Conservation (phyloP, 1,140 invertebrate genomes). For the Portunus trituberculatus region DNA sequence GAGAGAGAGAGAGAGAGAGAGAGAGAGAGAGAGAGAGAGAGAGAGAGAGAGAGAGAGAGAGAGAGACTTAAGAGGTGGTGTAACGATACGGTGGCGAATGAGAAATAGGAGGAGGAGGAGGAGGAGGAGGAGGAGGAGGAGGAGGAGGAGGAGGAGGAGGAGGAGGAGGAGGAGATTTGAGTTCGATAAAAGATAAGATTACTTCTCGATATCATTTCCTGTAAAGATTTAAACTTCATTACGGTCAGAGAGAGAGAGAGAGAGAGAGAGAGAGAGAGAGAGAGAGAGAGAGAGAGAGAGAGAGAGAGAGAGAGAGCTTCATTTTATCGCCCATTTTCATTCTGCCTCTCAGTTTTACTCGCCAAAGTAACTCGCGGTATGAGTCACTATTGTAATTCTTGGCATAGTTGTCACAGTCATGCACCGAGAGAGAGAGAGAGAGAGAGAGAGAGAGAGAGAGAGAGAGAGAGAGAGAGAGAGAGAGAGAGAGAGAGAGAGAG, state of each 20-base stretch:
- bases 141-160: conserved; percentile 1
- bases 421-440: too few relatives aligned
- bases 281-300: not conserved
- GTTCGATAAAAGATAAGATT: not conserved
- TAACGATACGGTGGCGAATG: not conserved
- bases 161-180: not conserved
- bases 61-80: not conserved
- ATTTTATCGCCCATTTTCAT: too few relatives aligned
- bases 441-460: not conserved
- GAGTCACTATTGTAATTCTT: too few relatives aligned
- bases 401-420: too few relatives aligned
- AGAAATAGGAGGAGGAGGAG: not conserved
- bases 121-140: not conserved
- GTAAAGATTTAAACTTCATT: not conserved
- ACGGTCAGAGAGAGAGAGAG: not conserved
- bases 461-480: not conserved
- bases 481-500: not conserved
- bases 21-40: not conserved
- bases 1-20: too few relatives aligned
- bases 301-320: not conserved
- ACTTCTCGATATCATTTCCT: not conserved
- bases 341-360: too few relatives aligned
- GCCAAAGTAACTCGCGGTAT: too few relatives aligned
- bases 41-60: conserved; percentile 7
- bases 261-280: not conserved